phyloP scores from a whole-genome alignment of 2,113 vertebrate species.

The Onychostoma macrolepis region DNA sequence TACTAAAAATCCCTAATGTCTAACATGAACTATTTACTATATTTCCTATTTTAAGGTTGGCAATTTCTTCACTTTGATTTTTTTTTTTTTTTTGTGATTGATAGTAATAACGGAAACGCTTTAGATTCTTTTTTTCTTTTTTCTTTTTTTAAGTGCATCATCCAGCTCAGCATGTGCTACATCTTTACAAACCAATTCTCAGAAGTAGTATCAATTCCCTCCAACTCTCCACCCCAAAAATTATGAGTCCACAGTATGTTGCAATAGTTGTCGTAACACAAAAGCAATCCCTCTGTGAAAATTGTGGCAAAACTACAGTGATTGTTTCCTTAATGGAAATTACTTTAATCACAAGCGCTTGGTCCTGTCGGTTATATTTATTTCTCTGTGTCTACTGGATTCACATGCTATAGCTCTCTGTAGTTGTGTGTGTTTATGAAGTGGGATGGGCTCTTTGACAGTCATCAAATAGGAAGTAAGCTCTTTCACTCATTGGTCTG shows the following conservation, averaged over 20 bases:
- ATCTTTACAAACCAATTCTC: background rate
- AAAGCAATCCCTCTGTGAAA: background rate
- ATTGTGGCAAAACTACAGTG: background rate
- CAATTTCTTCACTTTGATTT: background rate
- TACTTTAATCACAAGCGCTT: background rate
- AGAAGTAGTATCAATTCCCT: background rate
- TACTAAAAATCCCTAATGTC: background rate
- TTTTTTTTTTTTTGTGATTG: background rate
- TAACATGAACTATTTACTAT: background rate
- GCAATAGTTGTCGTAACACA: background rate
- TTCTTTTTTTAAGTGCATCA: no score
- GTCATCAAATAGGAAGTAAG: slow-evolving; percentile 37
- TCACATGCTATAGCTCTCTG: no score
- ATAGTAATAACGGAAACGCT: background rate
- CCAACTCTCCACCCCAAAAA: background rate
- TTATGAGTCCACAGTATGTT: background rate
- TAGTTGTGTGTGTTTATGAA: background rate
- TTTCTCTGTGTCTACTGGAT: background rate
- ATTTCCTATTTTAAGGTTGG: background rate
- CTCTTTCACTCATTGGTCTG: slow-evolving; percentile 19
- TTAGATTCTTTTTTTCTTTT: no score
- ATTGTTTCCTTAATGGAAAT: background rate
- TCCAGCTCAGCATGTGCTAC: background rate
- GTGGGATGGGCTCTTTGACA: background rate
- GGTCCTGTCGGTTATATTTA: background rate